Percentiles rank a stretch among this genome's conserved stretches.
phyloP scores from a whole-genome alignment of 92 coral and sea anemone species.

The Palythoa caribaeorum region DNA sequence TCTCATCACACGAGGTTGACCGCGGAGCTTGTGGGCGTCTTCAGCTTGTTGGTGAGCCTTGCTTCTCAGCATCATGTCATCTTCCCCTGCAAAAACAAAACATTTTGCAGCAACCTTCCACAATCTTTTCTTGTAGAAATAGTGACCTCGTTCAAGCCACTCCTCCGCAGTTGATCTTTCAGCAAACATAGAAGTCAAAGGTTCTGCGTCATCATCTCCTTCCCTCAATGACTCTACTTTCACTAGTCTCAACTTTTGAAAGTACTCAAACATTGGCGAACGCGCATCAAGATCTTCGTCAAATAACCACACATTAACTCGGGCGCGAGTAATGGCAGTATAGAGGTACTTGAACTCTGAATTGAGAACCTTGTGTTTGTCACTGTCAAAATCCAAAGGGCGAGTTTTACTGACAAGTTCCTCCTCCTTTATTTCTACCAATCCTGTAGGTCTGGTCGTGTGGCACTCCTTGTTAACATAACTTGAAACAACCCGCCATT shows the following conservation, averaged over 20 bases:
- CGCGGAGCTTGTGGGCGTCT: constrained; percentile 60
- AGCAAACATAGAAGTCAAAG: constrained; percentile 71
- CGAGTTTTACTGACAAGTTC: constrained; percentile 36
- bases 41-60: constrained; percentile 78
- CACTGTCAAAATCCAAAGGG: constrained; percentile 75
- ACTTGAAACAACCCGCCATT: constrained; percentile 76
- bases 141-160: constrained; percentile 72
- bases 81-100: constrained; percentile 69
- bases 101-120: constrained; percentile 76
- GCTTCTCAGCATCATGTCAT: constrained; percentile 61
- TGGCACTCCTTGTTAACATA: constrained; percentile 43
- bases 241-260: constrained; percentile 63
- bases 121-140: constrained; percentile 68
- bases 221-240: constrained; percentile 60
- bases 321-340: constrained; percentile 84
- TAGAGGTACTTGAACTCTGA: constrained; percentile 82
- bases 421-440: constrained; percentile 66
- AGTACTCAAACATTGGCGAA: constrained; percentile 81
- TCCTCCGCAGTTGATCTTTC: constrained; percentile 69
- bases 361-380: constrained; percentile 76
- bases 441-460: constrained; percentile 43
- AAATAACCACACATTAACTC: constrained; percentile 86
- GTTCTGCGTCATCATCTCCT: constrained; percentile 43
- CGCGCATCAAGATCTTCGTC: constrained; percentile 77
- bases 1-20: constrained; percentile 64